A percentile compares a stretch with the other conserved stretches of the same genome.
Evolutionary conservation across 2,113 vertebrate species (phyloP).

Genomic region (Trichomycterus rosablanca): DNA sequence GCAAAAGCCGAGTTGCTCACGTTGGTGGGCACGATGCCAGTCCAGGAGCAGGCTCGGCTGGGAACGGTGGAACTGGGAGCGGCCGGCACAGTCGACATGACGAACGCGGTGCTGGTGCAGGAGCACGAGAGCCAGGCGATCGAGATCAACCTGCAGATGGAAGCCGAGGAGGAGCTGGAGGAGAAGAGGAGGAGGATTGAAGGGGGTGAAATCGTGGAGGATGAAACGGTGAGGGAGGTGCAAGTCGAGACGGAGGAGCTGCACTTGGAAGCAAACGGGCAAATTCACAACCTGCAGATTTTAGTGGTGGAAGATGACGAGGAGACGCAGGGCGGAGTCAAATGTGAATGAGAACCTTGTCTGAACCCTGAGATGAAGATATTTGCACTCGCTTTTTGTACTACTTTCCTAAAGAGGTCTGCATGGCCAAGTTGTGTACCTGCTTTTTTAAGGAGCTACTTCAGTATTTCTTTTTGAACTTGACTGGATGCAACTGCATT

Average conservation of each 20-base stretch:
- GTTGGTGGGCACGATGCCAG: conserved; percentile 74
- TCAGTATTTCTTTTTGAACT: too few relatives aligned
- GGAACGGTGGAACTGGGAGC: conserved; percentile 57
- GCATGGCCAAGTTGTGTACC: conserved; percentile 6
- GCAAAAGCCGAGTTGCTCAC: conserved; percentile 82
- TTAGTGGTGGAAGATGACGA: conserved; percentile 62
- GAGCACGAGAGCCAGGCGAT: conserved; percentile 64
- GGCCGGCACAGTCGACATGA: conserved; percentile 47
- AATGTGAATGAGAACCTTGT: conserved; percentile 52
- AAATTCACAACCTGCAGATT: conserved; percentile 80
- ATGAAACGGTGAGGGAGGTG: conserved; percentile 52
- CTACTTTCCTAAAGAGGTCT: conserved; percentile 16
- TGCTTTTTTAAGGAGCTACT: too few relatives aligned
- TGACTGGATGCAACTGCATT: too few relatives aligned
- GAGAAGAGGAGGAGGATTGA: conserved; percentile 56
- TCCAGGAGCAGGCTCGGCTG: conserved; percentile 79
- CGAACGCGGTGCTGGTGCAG: conserved; percentile 44
- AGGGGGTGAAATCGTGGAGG: conserved; percentile 61
- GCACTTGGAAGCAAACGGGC: conserved; percentile 74
- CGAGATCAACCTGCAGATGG: conserved; percentile 81
- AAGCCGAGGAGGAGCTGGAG: conserved; percentile 33
- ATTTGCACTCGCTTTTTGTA: conserved; percentile 31
- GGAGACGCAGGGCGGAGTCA: conserved; percentile 62
- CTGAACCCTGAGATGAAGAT: conserved; percentile 8
- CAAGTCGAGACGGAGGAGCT: conserved; percentile 66